Conservation (phyloP, 1,140 invertebrate species). For the Euglossa dilemma region DNA sequence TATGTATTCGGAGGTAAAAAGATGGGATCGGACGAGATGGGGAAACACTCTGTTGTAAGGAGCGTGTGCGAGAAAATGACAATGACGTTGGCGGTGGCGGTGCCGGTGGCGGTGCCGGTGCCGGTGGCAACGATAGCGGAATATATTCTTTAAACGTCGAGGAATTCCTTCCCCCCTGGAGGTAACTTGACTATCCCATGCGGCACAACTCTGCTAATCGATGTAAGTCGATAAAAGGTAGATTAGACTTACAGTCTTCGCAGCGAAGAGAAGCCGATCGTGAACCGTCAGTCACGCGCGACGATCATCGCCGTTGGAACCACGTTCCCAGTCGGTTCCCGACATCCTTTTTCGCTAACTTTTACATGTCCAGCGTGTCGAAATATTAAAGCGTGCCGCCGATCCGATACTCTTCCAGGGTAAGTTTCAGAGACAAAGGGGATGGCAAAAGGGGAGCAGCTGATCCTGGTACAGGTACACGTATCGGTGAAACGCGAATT, state of each 20-base stretch:
- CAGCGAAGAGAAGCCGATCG: constrained; percentile 48
- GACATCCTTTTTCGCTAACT: not conserved
- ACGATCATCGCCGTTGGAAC: constrained; percentile 64
- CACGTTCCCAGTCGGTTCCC: not conserved
- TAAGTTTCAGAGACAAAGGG: too few species aligned
- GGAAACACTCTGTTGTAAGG: not conserved
- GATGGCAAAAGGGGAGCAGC: too few species aligned
- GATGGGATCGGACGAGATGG: not conserved
- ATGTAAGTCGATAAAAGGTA: constrained; percentile 76
- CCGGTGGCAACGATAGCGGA: not conserved
- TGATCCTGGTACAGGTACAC: too few species aligned
- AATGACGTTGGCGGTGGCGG: not conserved
- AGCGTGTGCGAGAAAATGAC: not conserved
- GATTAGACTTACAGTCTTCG: constrained; percentile 70
- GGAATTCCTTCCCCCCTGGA: constrained; percentile 20
- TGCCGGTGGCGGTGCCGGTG: not conserved
- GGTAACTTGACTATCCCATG: constrained; percentile 23
- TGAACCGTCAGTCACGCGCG: constrained; percentile 70
- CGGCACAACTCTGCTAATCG: constrained; percentile 33
- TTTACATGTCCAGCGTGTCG: not conserved
- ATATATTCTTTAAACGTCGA: not conserved
- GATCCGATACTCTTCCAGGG: not conserved
- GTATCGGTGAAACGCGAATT: too few species aligned
- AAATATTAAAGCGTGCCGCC: too few species aligned
- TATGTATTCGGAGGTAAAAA: not conserved